A percentile compares a stretch with the other conserved stretches of the same genome.
phyloP scores from a whole-genome alignment of 1,140 invertebrate species.

The Brachionus angularis region DNA sequence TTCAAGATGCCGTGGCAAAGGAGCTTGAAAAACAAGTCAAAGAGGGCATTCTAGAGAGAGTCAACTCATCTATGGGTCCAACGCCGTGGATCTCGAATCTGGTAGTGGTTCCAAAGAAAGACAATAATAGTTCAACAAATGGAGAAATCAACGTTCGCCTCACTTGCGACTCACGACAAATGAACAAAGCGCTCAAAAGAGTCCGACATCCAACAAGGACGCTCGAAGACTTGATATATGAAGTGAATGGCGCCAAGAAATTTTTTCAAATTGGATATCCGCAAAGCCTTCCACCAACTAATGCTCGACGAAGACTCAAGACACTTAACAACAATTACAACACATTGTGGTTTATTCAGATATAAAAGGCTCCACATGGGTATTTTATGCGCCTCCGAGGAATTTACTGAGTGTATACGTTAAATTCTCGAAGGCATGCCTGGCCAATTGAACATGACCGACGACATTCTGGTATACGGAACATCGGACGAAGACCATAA shows the following conservation, averaged over 20 bases:
- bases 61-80: too few species aligned
- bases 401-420: too few species aligned
- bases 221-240: neutral
- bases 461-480: too few species aligned
- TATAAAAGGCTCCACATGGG: constrained; percentile 49
- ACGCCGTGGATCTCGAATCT: too few species aligned
- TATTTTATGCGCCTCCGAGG: too few species aligned
- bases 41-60: too few species aligned
- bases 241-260: neutral
- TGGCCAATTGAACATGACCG: too few species aligned
- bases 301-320: constrained; percentile 39
- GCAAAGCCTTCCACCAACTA: constrained; percentile 23
- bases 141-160: neutral
- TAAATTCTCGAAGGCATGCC: too few species aligned
- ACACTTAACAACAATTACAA: constrained; percentile 57
- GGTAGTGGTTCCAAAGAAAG: too few species aligned
- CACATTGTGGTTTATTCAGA: constrained; percentile 54
- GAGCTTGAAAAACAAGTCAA: too few species aligned
- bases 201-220: neutral
- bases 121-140: neutral
- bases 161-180: neutral
- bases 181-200: neutral
- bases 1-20: too few species aligned
- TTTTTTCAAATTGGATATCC: constrained; percentile 21
- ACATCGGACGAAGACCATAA: too few species aligned